Evolutionary conservation across 2,797 vertebrate genomes (phyloP), one percentile per base, ranked within the genome.

Genomic region (Choloepus didactylus): DNA sequence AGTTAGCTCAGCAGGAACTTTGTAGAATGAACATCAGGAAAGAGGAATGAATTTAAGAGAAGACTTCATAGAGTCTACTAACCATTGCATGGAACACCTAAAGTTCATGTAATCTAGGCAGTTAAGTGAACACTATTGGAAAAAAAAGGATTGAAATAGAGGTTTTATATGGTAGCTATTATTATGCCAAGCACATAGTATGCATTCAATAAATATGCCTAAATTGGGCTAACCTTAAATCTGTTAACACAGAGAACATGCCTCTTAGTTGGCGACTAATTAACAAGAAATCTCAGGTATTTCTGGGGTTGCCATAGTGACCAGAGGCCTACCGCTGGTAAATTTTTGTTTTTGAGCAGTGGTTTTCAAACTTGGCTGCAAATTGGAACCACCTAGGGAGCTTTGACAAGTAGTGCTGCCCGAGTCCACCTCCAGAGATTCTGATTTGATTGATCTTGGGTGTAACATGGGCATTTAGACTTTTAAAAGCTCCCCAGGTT

Each of bases 291-390:
- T 87, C 51, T 3, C 70, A 90, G 87, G 79, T 97, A 92, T 90
- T 93, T 95, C 64, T 94, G 75, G 59, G 44, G 88, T 96, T 95
- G 41, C 93, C 83, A 95, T 97, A 94, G 92, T 81, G 93, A 97
- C 89, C 70, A 91, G 73, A 85, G 84, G 62, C 72, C 51, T 79
- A 80, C 15, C 70, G 35, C 29, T 2, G 49, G 44, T 87, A 84
- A 81, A 66, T 91, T 94, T 97, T 92, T 94, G 92, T 95, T 96
- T 96, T 82, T 86, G 46, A 69, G 60, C 59, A 87, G 73, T 92
- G 67, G 27, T 96, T 96, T 97, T 91, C 95, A 89, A 96, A 97
- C 66, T 90, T 91, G 94, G 60, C 70, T 93, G 54, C 44, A 94
- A 83, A 72, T 29, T 87, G 82, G 82, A 96, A 89, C 67, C 66